Evolutionary conservation across 2,797 vertebrate species (phyloP).

Genomic region (Todus mexicanus): DNA sequence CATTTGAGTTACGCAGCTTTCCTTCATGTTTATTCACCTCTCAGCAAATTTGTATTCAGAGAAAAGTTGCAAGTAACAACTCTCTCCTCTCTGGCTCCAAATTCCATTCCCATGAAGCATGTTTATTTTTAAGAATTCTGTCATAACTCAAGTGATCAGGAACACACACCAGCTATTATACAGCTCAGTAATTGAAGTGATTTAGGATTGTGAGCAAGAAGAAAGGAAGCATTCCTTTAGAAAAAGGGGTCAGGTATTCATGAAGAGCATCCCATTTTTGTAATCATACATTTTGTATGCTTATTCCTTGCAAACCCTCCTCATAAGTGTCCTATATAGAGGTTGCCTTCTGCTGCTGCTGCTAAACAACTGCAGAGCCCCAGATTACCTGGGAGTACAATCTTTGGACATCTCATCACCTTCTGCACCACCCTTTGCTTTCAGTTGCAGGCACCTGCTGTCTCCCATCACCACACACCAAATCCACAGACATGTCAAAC

Average conservation of each 20-base stretch:
- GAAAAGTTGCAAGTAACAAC: neutral
- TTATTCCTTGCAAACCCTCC: neutral
- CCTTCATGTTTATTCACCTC: neutral
- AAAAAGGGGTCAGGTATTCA: neutral
- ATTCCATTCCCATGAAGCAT: neutral
- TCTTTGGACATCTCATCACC: neutral
- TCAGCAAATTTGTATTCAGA: neutral
- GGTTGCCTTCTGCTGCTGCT: neutral
- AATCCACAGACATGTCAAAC: neutral
- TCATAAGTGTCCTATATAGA: accelerated
- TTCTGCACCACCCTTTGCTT: neutral
- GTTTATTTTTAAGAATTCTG: neutral
- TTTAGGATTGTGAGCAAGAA: neutral
- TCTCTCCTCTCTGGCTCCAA: neutral
- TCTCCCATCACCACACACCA: neutral
- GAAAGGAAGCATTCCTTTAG: neutral
- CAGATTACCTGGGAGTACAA: neutral
- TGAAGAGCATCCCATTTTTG: neutral
- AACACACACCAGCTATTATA: neutral
- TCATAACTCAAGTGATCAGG: neutral
- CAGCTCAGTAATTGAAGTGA: neutral
- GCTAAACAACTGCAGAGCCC: neutral
- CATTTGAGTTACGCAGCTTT: neutral
- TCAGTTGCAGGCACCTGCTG: neutral
- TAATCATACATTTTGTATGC: too few relatives aligned